These are phyloP conservation scores for Agrilus cyanescens DNA, from an alignment of 2,888 invertebrate genomes.

Conservation along the genomic window DNA sequence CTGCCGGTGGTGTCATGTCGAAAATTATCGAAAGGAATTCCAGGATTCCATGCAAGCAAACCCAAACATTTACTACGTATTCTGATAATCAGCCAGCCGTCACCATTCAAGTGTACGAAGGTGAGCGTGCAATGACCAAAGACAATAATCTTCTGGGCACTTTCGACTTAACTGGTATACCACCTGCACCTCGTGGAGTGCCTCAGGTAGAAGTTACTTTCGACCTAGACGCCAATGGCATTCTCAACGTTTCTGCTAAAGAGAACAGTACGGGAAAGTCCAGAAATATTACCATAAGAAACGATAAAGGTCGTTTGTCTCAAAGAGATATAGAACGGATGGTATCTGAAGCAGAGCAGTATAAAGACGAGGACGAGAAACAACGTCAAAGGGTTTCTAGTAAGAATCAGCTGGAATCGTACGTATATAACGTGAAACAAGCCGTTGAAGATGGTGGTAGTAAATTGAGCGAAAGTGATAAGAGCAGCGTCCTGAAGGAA, in stretches of 20 bases:
- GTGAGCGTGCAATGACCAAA: conserved; percentile 44
- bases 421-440: conserved; percentile 58
- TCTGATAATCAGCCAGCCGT: conserved; percentile 71
- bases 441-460: conserved; percentile 52
- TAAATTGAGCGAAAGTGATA: conserved; percentile 44
- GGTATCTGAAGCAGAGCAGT: conserved; percentile 62
- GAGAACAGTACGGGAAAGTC: conserved; percentile 49
- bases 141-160: conserved; percentile 41
- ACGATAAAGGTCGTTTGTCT: conserved; percentile 70
- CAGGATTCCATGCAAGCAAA: conserved; percentile 60
- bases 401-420: conserved; percentile 60
- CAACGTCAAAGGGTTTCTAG: conserved; percentile 56
- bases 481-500: conserved; percentile 33
- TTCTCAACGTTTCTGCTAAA: conserved; percentile 42
- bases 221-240: conserved; percentile 68
- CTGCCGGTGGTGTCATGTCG: conserved; percentile 42
- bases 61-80: conserved; percentile 67
- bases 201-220: conserved; percentile 49
- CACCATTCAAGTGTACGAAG: conserved; percentile 57
- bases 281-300: conserved; percentile 70
- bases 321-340: conserved; percentile 74
- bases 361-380: conserved; percentile 59
- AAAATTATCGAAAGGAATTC: conserved; percentile 62
- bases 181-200: conserved; percentile 41
- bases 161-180: conserved; percentile 41